phyloP scores from a whole-genome alignment of 92 coral and sea anemone species.

The Bergia puertoricense region DNA sequence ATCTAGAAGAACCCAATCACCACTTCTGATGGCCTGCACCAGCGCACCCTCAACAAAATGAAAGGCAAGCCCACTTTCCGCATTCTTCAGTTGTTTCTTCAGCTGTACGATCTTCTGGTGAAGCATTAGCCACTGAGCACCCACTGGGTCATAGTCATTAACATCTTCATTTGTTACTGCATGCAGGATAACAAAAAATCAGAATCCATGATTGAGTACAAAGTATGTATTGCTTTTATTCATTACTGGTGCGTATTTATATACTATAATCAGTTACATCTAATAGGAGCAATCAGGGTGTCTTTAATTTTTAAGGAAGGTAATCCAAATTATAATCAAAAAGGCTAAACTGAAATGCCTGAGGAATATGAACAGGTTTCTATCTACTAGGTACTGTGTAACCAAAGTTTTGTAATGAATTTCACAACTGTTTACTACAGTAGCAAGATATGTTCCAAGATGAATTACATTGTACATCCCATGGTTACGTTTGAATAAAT shows the following conservation, averaged over 20 bases:
- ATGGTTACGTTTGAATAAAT: background rate
- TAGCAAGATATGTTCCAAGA: too few species aligned
- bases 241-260: background rate
- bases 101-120: slow-evolving; percentile 71
- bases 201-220: background rate
- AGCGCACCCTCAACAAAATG: slow-evolving; percentile 94
- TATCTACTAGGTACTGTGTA: too few species aligned
- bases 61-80: slow-evolving; percentile 87
- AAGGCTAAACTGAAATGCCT: background rate
- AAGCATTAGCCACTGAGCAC: slow-evolving; percentile 69
- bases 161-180: slow-evolving; percentile 34
- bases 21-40: slow-evolving; percentile 80
- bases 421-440: too few species aligned
- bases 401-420: too few species aligned
- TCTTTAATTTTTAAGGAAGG: background rate
- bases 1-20: slow-evolving; percentile 94
- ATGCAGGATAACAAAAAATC: background rate
- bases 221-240: background rate
- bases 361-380: background rate
- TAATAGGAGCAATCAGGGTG: background rate
- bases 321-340: background rate
- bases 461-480: background rate
- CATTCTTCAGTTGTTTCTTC: slow-evolving; percentile 81
- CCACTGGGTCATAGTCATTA: slow-evolving; percentile 21
- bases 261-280: too few species aligned